Percentiles rank a stretch among this genome's conserved stretches.
Conservation (phyloP, 2,888 invertebrate genomes). For the Tetragonula carbonaria region DNA sequence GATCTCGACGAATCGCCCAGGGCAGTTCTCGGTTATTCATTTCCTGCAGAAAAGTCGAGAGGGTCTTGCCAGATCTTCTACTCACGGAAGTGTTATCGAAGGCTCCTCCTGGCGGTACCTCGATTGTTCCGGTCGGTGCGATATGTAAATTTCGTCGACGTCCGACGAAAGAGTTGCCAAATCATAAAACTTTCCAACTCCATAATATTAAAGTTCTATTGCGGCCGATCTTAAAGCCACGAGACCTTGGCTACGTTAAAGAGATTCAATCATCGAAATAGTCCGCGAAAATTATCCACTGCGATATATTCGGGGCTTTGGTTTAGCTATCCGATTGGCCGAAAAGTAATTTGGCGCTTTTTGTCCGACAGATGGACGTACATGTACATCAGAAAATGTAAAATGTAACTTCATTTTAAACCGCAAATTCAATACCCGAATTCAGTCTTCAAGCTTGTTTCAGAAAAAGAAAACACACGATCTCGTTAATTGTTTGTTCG, state of each 20-base stretch:
- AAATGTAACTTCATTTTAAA: too few relatives aligned
- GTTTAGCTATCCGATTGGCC: too few relatives aligned
- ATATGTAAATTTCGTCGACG: slow-evolving; percentile 50
- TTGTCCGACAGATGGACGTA: too few relatives aligned
- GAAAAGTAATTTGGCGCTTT: too few relatives aligned
- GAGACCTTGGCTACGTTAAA: not conserved
- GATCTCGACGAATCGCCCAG: not conserved
- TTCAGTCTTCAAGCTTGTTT: too few relatives aligned
- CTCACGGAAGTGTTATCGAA: slow-evolving; percentile 31
- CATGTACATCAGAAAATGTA: too few relatives aligned
- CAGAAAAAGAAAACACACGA: too few relatives aligned
- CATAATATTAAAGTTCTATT: not conserved
- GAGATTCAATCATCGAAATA: not conserved
- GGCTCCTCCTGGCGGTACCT: slow-evolving; percentile 18
- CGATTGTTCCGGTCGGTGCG: slow-evolving; percentile 55
- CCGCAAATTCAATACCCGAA: too few relatives aligned
- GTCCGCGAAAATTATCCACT: not conserved
- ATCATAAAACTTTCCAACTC: slow-evolving; percentile 6
- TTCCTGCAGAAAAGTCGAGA: slow-evolving; percentile 25
- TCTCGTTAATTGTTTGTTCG: too few relatives aligned
- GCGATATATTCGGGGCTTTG: not conserved
- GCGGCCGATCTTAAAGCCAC: not conserved
- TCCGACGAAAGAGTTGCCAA: slow-evolving; percentile 1
- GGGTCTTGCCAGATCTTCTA: slow-evolving; percentile 23
- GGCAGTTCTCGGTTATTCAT: slow-evolving; percentile 26